Evolutionary conservation across 2,797 vertebrate species (phyloP).

Genomic region (Eleutherodactylus coqui): DNA sequence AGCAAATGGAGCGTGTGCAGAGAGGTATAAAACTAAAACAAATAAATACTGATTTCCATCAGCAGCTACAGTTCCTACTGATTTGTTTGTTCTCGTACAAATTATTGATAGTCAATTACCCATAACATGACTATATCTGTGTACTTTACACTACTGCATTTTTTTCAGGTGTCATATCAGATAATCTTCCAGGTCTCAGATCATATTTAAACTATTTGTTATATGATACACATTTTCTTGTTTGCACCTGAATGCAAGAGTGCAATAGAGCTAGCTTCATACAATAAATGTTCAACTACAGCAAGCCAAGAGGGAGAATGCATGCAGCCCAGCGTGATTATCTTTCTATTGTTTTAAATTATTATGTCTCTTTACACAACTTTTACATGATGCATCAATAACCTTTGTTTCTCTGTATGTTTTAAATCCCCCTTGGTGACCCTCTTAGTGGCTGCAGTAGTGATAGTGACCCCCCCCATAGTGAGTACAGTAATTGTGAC

Average conservation of each 20-base stretch:
- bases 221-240: conserved; percentile 28
- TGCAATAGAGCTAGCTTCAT: neutral
- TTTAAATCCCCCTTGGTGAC: too few relatives aligned
- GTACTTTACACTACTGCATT: conserved; percentile 23
- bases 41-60: conserved; percentile 58
- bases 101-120: conserved; percentile 63
- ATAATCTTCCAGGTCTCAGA: conserved; percentile 24
- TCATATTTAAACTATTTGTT: conserved; percentile 36
- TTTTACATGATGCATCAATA: neutral
- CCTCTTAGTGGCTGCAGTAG: too few relatives aligned
- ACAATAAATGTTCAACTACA: neutral
- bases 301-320: neutral
- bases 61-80: conserved; percentile 46
- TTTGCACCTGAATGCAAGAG: neutral
- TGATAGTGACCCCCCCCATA: too few relatives aligned
- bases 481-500: too few relatives aligned
- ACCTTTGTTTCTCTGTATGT: too few relatives aligned
- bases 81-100: conserved; percentile 49
- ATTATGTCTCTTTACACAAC: neutral
- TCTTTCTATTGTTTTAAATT: neutral
- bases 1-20: conserved; percentile 57
- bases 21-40: conserved; percentile 59
- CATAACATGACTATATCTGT: conserved; percentile 51
- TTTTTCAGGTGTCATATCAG: conserved; percentile 43
- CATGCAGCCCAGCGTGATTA: too few relatives aligned